Evolutionary conservation across 2,113 vertebrate genomes (phyloP), one percentile per base, ranked within the genome.

Genomic region (Cebus imitator): DNA sequence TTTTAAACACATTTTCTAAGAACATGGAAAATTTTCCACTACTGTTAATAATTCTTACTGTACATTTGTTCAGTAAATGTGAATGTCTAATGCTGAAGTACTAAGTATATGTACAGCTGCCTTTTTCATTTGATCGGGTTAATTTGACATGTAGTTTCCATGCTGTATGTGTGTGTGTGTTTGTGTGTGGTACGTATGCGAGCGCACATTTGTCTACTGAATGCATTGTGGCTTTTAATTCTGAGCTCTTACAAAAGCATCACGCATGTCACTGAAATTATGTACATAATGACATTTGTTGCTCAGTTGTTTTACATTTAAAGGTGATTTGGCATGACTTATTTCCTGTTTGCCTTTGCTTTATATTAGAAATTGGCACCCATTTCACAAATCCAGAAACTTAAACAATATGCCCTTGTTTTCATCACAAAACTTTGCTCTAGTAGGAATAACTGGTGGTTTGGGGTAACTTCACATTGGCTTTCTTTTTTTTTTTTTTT

Each of bases 121-220:
- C 72, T 92, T 95, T 96, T 95, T 90, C 93, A 35, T 79, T 87
- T 91, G 66, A 84, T 30, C 40, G 37, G 90, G 85, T 86, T 94
- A 96, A 45, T n/a, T 4, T 84, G 87, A 58, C 20, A 16, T 57
- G 86, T 72, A 70, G 16, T 83, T 82, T 92, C 11, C 40, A n/a
- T 57, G 45, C 8, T n/a, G 2, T 76, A 17, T 68, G 21, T 66
- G 43, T 78, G 45, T 57, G 11, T 61, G 13, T 43, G 27, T 70
- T 7, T 84, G 43, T 61, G 21, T 70, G 23, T 80, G 30, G 14
- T 48, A 4, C 81, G 25, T 88, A 66, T 80, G 70, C 70, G 55
- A 95, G 40, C 11, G 4, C 73, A 18, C 27, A 68, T 81, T 76
- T 68, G 37, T 81, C 82, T 91, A n/a, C 45, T 86, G 73, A 82